Evolutionary conservation across 2,888 invertebrate genomes (phyloP).

Genomic region (Drosophila birchii): DNA sequence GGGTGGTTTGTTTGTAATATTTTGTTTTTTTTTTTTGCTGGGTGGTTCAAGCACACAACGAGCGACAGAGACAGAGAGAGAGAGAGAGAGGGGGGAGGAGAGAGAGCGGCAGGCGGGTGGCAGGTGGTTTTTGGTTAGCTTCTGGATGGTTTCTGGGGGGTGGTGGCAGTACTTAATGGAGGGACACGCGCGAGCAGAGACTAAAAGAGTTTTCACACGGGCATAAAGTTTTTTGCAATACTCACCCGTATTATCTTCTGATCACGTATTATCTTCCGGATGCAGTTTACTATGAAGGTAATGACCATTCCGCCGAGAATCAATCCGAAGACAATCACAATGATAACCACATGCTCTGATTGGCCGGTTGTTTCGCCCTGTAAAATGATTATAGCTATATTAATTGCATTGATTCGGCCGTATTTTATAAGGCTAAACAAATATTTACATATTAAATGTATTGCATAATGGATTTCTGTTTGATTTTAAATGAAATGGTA

Average conservation of each 20-base stretch:
- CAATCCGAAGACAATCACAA: slow-evolving; percentile 93
- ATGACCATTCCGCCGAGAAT: slow-evolving; percentile 95
- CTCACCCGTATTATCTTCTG: slow-evolving; percentile 94
- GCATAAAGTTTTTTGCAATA: slow-evolving; percentile 46
- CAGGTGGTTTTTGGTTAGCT: slow-evolving; percentile 23
- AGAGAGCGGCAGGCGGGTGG: slow-evolving; percentile 42
- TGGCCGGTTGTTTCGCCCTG: slow-evolving; percentile 82
- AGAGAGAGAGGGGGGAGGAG: slow-evolving; percentile 20
- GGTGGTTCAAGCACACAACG: slow-evolving; percentile 28
- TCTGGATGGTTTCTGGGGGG: neutral
- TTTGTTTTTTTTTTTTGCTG: neutral
- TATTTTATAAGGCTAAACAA: neutral
- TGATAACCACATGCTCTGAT: slow-evolving; percentile 92
- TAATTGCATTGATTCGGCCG: neutral
- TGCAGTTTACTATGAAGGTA: slow-evolving; percentile 94
- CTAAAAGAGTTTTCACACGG: slow-evolving; percentile 10
- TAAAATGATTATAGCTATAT: neutral
- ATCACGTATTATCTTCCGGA: slow-evolving; percentile 93
- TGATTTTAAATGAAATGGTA: neutral
- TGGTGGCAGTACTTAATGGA: slow-evolving; percentile 35
- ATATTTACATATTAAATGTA: neutral
- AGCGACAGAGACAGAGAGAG: slow-evolving; percentile 25
- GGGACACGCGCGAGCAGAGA: slow-evolving; percentile 37
- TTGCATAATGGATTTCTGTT: neutral
- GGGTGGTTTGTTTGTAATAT: neutral